These are phyloP conservation scores for Grus americana DNA, from an alignment of 2,113 vertebrate genomes.

Conservation along the genomic window DNA sequence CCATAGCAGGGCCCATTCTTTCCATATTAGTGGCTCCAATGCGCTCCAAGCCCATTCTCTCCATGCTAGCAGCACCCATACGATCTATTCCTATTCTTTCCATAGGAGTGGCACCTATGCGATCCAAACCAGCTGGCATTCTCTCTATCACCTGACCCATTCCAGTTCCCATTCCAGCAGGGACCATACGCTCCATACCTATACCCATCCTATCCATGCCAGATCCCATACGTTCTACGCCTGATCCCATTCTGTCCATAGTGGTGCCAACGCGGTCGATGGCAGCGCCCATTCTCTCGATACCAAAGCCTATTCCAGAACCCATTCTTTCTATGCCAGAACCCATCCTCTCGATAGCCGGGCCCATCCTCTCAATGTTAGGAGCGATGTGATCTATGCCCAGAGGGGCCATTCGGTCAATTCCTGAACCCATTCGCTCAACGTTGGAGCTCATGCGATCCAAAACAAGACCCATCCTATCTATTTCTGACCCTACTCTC, in stretches of 20 bases:
- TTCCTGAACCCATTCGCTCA: constrained; percentile 79
- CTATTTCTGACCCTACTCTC: constrained; percentile 85
- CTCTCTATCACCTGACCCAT: constrained; percentile 90
- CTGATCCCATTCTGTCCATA: constrained; percentile 80
- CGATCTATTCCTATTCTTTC: constrained; percentile 91
- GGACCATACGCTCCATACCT: constrained; percentile 87
- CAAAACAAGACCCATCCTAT: constrained; percentile 90
- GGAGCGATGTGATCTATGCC: constrained; percentile 89
- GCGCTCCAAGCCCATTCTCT: constrained; percentile 88
- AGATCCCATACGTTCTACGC: constrained; percentile 84
- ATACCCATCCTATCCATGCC: constrained; percentile 87
- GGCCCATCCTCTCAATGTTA: constrained; percentile 87
- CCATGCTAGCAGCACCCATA: constrained; percentile 84
- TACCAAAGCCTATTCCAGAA: constrained; percentile 86
- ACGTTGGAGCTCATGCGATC: constrained; percentile 89
- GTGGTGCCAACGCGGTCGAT: constrained; percentile 88
- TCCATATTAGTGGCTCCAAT: constrained; percentile 87
- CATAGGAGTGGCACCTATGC: constrained; percentile 86
- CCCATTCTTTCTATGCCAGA: constrained; percentile 89
- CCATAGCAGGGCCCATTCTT: constrained; percentile 87
- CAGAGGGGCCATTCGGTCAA: constrained; percentile 87
- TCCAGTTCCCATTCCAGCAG: constrained; percentile 85
- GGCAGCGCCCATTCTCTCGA: constrained; percentile 86
- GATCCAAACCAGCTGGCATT: constrained; percentile 87
- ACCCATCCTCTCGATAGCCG: constrained; percentile 85